Base-by-base conservation (phyloP, 2,888 invertebrate species). In the Cataglyphis albicans region DNA sequence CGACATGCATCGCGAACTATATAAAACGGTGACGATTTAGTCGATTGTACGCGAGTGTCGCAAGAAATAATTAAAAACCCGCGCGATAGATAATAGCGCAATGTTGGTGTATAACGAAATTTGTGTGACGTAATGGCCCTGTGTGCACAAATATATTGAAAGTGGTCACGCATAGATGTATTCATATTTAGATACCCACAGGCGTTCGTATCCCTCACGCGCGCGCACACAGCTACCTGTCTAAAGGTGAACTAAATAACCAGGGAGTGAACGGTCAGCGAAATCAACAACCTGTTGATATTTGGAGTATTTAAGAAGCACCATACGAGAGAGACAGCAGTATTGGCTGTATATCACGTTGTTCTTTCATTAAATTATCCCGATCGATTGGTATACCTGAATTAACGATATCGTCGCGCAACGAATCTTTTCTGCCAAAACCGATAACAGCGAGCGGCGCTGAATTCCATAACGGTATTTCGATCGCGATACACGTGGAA, bases 211-310 rank as follows among this genome's bases (percentile, higher is more conserved):
- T 55, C 48, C 72, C 25, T 15, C 64, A n/a, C 63, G 21, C 41
- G 61, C 63, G n/a, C 41, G 80, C 64, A 63, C 41, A 55, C 44
- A 67, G 55, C 64, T 81, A 89, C 86, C 86, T 89, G 82, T 38
- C 61, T 72, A 75, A 81, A 81, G 75, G 52, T 61, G 68, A 81
- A 84, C 86, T 88, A 86, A 90, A 90, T 89, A 88, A 87, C 82
- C 90, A 70, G 41, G 84, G 81, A 86, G 87, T 86, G 52, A 52
- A 83, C 81, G 88, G 86, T 85, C 86, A 88, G 83, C 65, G 70
- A 90, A 88, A 88, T 89, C 87, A 89, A 90, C 90, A 89, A 91
- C 91, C 91, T 90, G 91, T 91, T 91, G 91, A 90, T 91, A 90
- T 87, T 89, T 86, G 67, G 80, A 83, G 86, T 87, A 87, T 90